phyloP scores from a whole-genome alignment of 2,888 invertebrate species.

The Diplazon laetatorius region DNA sequence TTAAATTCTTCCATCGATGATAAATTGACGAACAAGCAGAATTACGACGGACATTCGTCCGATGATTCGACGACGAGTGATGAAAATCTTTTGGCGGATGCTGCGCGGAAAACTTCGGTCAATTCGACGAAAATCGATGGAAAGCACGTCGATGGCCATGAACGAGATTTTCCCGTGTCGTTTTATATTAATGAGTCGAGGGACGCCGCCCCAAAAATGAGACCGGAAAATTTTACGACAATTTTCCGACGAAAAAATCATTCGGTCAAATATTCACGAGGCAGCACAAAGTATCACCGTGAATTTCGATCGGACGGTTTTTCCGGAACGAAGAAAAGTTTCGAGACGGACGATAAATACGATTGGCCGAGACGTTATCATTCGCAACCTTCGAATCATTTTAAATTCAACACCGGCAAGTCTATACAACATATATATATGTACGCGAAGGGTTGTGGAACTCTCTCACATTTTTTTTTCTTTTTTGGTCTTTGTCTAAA shows the following conservation, averaged over 20 bases:
- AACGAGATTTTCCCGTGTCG: conserved; percentile 14
- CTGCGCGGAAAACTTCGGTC: conserved; percentile 18
- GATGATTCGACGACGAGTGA: neutral
- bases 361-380: conserved; percentile 55
- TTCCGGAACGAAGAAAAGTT: conserved; percentile 50
- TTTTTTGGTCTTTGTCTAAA: neutral
- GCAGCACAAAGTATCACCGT: conserved; percentile 63
- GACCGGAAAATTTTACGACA: neutral
- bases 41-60: conserved; percentile 41
- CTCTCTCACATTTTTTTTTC: neutral
- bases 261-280: conserved; percentile 48
- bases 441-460: neutral
- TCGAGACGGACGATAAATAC: conserved; percentile 44
- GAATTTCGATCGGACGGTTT: conserved; percentile 52
- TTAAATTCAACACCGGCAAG: conserved; percentile 61
- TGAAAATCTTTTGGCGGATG: conserved; percentile 26
- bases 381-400: conserved; percentile 59
- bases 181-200: conserved; percentile 44
- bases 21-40: conserved; percentile 5
- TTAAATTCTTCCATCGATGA: conserved; percentile 48
- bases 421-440: conserved; percentile 13
- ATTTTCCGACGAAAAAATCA: conserved; percentile 28
- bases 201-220: conserved; percentile 14
- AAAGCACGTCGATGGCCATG: neutral
- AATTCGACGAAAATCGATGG: conserved; percentile 18